These are phyloP conservation scores for Patiria pectinifera DNA, from an alignment of 53 echinoderm and acorn worm genomes.

Conservation along the genomic window DNA sequence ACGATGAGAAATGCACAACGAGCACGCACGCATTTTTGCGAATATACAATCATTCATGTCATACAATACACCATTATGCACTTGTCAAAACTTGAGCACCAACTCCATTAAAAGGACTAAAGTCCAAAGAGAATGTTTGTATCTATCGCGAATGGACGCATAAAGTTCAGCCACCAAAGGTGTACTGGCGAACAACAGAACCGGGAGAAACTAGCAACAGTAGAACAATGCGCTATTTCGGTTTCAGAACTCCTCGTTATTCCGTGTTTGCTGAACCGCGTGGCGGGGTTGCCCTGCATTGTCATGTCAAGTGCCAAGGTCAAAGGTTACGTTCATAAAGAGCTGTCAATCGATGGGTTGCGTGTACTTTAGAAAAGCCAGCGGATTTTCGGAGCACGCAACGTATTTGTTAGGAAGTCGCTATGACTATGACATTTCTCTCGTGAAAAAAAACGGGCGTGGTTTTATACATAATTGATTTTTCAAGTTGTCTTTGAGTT, in stretches of 20 bases:
- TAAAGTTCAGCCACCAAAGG: not conserved
- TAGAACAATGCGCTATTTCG: not conserved
- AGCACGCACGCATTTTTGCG: too few relatives aligned
- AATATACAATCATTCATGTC: too few relatives aligned
- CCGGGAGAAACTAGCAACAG: not conserved
- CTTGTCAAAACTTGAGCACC: too few relatives aligned
- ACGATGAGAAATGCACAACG: too few relatives aligned
- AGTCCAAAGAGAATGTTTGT: too few relatives aligned
- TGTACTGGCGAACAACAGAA: not conserved
- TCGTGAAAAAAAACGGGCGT: too few relatives aligned
- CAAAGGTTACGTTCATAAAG: not conserved
- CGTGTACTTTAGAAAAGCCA: not conserved
- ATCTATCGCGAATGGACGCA: not conserved
- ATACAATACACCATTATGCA: too few relatives aligned
- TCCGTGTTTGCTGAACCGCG: not conserved
- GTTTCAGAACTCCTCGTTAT: not conserved
- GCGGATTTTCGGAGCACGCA: not conserved
- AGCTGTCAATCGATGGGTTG: not conserved
- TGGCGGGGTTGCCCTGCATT: not conserved
- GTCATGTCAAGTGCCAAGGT: not conserved
- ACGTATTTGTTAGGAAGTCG: not conserved
- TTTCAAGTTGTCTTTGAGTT: too few relatives aligned
- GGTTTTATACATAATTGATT: too few relatives aligned
- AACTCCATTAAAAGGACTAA: too few relatives aligned
- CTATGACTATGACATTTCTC: too few relatives aligned